Evolutionary conservation across 2,113 vertebrate species (phyloP), one percentile per base, ranked within the genome.

Genomic region (Elephas maximus): DNA sequence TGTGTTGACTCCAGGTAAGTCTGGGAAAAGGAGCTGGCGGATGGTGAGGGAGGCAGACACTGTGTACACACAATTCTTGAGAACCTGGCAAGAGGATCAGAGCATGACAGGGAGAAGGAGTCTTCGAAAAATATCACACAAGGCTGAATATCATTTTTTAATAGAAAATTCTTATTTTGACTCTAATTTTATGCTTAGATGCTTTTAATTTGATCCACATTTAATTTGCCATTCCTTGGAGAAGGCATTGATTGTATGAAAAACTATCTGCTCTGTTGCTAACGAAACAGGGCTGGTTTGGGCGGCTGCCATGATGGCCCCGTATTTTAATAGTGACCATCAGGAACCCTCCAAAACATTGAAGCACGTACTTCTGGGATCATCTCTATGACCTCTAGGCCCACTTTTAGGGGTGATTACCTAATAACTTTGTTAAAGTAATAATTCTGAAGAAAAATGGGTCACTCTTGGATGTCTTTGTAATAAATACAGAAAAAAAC

Each of bases 171-270:
- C 81, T 95, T 98, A 80, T 94, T 98, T 96, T 98, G 88, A 96
- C 88, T 97, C 93, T 97, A 98, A 96, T 98, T 98, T 97, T 97
- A 98, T 98, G 96, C 95, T 98, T 96, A 98, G 90, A 94, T 98
- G 96, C 96, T 98, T 97, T 98, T 96, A 98, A 97, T 98, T 97
- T 98, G 97, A 97, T 97, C 81, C 93, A 95, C 90, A 93, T 95
- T 97, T 97, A 97, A 98, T 98, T 98, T 97, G 80, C 74, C 92
- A 93, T 95, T 97, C 95, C 85, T 97, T 96, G 71, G 92, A 96
- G 95, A 96, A 97, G 90, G 41, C 94, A 95, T 93, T 74, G 92
- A 97, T 97, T 92, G 85, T 90, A 80, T 79, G 85, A 94, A 94
- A 96, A 96, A 80, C 95, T 93, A 81, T 95, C 76, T 96, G 93